phyloP scores from a whole-genome alignment of 2,888 invertebrate species.

The Hofmannophila pseudospretella region DNA sequence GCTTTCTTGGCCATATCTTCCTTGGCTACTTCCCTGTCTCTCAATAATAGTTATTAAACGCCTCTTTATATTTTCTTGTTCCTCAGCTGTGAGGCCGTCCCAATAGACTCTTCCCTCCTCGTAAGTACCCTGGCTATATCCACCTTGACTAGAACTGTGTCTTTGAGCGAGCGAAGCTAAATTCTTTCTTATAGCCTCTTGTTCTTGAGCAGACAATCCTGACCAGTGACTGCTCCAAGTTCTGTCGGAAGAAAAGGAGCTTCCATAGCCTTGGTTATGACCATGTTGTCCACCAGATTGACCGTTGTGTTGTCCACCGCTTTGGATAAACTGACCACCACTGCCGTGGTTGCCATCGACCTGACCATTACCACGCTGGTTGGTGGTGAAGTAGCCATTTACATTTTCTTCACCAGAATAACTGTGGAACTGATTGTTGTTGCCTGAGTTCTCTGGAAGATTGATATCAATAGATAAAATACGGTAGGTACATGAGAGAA shows the following conservation, averaged over 20 bases:
- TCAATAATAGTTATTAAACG: slow-evolving; percentile 4
- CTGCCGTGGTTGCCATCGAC: slow-evolving; percentile 6
- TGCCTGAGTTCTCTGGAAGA: neutral
- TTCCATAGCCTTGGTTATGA: slow-evolving; percentile 23
- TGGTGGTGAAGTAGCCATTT: neutral
- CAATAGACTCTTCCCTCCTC: slow-evolving; percentile 8
- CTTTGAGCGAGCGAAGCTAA: slow-evolving; percentile 27
- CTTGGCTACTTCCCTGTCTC: slow-evolving; percentile 12
- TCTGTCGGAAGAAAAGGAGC: slow-evolving; percentile 35
- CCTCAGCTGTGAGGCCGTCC: slow-evolving; percentile 10
- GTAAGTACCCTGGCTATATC: slow-evolving; percentile 12
- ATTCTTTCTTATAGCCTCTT: slow-evolving; percentile 45
- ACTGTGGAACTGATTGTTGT: neutral
- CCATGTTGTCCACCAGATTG: slow-evolving; percentile 10
- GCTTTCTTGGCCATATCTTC: slow-evolving; percentile 15
- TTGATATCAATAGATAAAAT: neutral
- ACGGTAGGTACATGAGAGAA: neutral
- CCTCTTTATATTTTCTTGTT: slow-evolving; percentile 13
- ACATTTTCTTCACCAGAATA: neutral
- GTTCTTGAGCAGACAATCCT: slow-evolving; percentile 45
- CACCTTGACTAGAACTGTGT: slow-evolving; percentile 17
- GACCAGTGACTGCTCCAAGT: slow-evolving; percentile 41
- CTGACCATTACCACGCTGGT: slow-evolving; percentile 11
- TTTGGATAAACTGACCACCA: neutral
- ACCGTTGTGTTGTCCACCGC: slow-evolving; percentile 10